Conservation (phyloP, 2,113 vertebrate species). For the Sorex fumeus region DNA sequence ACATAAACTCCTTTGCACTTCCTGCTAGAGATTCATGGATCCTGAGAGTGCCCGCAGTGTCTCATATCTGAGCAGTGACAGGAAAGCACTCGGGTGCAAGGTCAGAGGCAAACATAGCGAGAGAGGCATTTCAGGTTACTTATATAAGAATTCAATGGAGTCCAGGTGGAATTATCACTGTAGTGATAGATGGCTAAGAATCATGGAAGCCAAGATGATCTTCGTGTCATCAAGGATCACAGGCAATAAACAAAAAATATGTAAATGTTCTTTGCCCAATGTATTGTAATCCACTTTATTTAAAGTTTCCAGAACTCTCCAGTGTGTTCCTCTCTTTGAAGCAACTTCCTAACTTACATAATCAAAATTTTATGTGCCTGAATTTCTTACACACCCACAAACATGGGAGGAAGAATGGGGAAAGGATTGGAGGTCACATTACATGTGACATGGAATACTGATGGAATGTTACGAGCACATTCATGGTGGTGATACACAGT, state of each 20-base stretch:
- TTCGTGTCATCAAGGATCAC: background rate
- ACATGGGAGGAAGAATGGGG: too few relatives aligned
- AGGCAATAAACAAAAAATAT: too few relatives aligned
- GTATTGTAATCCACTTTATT: background rate
- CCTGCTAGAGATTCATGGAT: background rate
- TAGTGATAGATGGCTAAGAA: background rate
- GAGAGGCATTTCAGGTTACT: background rate
- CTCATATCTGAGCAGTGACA: background rate
- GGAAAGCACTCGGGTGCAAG: background rate
- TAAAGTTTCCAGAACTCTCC: background rate
- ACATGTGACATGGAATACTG: too few relatives aligned
- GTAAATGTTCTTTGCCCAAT: too few relatives aligned
- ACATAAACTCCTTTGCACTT: background rate
- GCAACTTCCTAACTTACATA: background rate
- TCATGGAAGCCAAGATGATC: background rate
- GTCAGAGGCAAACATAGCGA: background rate
- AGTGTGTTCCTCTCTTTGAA: background rate
- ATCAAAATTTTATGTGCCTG: background rate
- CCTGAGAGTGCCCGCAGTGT: background rate
- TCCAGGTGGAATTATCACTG: background rate
- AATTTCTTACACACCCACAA: too few relatives aligned
- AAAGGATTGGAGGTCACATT: too few relatives aligned
- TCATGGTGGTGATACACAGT: too few relatives aligned
- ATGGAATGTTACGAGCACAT: too few relatives aligned
- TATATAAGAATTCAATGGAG: background rate